These are phyloP conservation scores for Luperina testacea DNA, from an alignment of 2,888 invertebrate genomes.

Conservation along the genomic window DNA sequence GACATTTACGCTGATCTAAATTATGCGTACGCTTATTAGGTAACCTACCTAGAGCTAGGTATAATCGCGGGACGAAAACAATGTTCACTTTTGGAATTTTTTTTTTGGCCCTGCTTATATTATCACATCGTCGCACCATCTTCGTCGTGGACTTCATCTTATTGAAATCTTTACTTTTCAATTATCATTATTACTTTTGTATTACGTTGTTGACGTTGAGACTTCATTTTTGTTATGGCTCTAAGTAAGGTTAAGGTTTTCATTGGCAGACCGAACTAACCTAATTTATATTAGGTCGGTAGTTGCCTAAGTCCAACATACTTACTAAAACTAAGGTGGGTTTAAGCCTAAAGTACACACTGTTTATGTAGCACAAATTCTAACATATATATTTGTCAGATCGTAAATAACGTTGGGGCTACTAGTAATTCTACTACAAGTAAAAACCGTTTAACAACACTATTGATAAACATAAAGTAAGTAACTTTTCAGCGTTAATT, in stretches of 20 bases:
- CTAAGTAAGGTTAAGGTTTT: neutral
- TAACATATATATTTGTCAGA: too few species aligned
- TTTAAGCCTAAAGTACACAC: neutral
- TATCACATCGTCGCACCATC: neutral
- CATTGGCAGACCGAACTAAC: neutral
- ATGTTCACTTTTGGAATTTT: neutral
- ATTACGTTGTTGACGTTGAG: neutral
- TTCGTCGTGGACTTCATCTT: neutral
- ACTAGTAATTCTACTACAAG: too few species aligned
- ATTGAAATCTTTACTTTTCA: neutral
- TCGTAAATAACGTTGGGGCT: too few species aligned
- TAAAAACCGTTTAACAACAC: neutral
- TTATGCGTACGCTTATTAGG: constrained; percentile 18
- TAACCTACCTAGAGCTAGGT: neutral
- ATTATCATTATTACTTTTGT: neutral
- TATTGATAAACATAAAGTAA: constrained; percentile 10
- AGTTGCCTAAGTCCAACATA: constrained; percentile 1
- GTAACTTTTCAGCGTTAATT: constrained; percentile 2
- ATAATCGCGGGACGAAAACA: neutral
- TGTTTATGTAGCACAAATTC: neutral
- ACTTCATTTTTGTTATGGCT: neutral
- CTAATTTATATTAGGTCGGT: neutral
- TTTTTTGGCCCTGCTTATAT: neutral
- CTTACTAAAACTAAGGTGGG: neutral
- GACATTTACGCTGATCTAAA: constrained; percentile 32